Base-by-base conservation (phyloP, 2,888 invertebrate species). In the Drosophila picticornis region DNA sequence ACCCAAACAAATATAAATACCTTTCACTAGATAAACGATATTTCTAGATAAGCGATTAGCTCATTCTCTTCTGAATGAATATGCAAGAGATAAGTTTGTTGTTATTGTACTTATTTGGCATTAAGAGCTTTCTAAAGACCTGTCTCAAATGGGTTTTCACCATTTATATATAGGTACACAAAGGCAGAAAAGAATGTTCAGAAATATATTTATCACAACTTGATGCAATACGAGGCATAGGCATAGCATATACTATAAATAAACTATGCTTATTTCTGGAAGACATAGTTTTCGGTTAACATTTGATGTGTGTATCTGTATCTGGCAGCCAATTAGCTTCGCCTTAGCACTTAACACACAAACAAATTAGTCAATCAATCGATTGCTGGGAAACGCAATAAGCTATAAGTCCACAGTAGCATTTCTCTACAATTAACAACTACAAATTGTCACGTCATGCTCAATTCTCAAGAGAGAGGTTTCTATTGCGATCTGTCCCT, bases 381-480 rank as follows among this genome's bases (percentile, higher is more conserved):
- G 60, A 50, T 57, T 60, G 36, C 57, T 51, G 16, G 10, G 48
- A 48, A 62, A 52, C 25, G 2, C 55, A 71, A 61, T 61, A 51
- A 71, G 36, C 48, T 38, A 9, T 4, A 46, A 46, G 53, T 11
- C 5, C 22, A 19, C 16, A 64, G 40, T 25, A 27, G 13, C 19
- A 34, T 63, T 76, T 63, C 43, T 51, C 31, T 27, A n/a, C 40
- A 77, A 73, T 77, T 76, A 68, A 73, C 46, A 73, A 22, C 29
- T 25, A n/a, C 2, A 72, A 71, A 29, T 40, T 38, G 36, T 38
- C 48, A 19, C 31, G 29, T 72, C 71, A 72, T 63, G 48, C 13
- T 11, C 19, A 27, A 32, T 32, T 38, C 51, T 36, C 27, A 27
- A 56, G 25, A 43, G 46, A 46, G 46, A 4, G 9, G 25, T 31